phyloP scores from a whole-genome alignment of 2,888 invertebrate genomes.

The Gymnoscelis rufifasciata region DNA sequence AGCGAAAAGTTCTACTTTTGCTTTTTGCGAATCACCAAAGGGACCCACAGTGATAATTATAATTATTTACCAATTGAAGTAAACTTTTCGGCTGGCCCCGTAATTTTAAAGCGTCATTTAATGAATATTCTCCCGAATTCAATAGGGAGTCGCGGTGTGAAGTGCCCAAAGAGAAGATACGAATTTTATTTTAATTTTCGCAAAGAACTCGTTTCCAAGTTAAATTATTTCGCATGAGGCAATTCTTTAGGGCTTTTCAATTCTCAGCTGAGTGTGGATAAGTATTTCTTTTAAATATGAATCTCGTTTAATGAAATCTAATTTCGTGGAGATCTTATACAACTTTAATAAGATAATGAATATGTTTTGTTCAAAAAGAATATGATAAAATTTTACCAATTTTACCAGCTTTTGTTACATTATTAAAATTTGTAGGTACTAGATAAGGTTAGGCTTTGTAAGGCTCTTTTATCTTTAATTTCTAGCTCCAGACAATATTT shows the following conservation, averaged over 20 bases:
- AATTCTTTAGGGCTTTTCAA: constrained; percentile 60
- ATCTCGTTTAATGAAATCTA: constrained; percentile 20
- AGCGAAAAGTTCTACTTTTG: constrained; percentile 65
- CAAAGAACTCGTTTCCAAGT: constrained; percentile 54
- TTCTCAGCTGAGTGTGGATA: constrained; percentile 48
- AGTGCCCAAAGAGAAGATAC: constrained; percentile 47
- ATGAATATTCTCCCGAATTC: constrained; percentile 63
- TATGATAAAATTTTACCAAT: too few relatives aligned
- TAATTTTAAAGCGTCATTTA: constrained; percentile 73
- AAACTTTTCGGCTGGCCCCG: constrained; percentile 57
- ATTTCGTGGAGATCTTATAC: constrained; percentile 4
- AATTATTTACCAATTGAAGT: constrained; percentile 76
- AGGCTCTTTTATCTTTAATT: too few relatives aligned
- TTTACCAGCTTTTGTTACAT: too few relatives aligned
- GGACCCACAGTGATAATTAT: constrained; percentile 70
- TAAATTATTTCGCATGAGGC: constrained; percentile 67
- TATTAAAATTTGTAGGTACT: too few relatives aligned
- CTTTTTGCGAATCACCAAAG: constrained; percentile 72
- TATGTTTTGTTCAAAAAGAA: background rate
- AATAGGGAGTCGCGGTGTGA: constrained; percentile 50
- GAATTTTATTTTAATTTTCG: constrained; percentile 62
- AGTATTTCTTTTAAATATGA: constrained; percentile 39
- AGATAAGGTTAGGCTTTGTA: too few relatives aligned
- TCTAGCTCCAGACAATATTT: too few relatives aligned
- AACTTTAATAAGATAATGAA: background rate